Evolutionary conservation across 2,113 vertebrate genomes (phyloP), one percentile per base, ranked within the genome.

Genomic region (Aldabrachelys gigantea): DNA sequence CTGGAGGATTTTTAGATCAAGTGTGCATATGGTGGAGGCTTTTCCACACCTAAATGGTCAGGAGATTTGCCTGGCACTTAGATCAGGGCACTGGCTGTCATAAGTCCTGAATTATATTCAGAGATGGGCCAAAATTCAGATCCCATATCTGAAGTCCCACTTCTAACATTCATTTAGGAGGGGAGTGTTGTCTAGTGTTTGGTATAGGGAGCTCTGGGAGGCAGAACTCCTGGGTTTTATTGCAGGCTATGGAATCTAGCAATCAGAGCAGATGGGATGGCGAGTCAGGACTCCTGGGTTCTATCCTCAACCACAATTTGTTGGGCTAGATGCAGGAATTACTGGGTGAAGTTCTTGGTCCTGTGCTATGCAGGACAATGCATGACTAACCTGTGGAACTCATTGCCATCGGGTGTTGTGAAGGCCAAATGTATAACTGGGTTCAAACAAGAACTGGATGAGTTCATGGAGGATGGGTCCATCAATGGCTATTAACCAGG

Each of bases 191-290:
- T 38, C 6, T 57, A 27, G 52, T 17, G 80, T 7, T 57, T 54
- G 0, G 17, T 6, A 44, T 31, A 27, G 38, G n/a, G 52, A 79
- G 38, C 82, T 35, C 2, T 1, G 89, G 35, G 85, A 14, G 59
- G 31, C 3, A 62, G 62, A 56, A 47, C 2, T 44, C 22, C 79
- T 75, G 2, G 35, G 21, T 52, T 16, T 50, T 13, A 19, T 1
- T 0, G 25, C 78, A 1, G 0, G 79, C 31, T 16, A n/a, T n/a
- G 31, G 57, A 29, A 80, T 35, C 0, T 0, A 85, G 78, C 38
- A 38, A 41, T 59, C 4, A 0, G 10, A 5, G 38, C 3, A 22
- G 10, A 0, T 1, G 38, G 62, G 35, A 53, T 0, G 5, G 24
- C 0, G 44, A 89, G 80, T 65, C 84, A 85, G 82, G 81, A 91